Conservation (phyloP, 2,888 invertebrate species). For the Euspilapteryx auroguttella region DNA sequence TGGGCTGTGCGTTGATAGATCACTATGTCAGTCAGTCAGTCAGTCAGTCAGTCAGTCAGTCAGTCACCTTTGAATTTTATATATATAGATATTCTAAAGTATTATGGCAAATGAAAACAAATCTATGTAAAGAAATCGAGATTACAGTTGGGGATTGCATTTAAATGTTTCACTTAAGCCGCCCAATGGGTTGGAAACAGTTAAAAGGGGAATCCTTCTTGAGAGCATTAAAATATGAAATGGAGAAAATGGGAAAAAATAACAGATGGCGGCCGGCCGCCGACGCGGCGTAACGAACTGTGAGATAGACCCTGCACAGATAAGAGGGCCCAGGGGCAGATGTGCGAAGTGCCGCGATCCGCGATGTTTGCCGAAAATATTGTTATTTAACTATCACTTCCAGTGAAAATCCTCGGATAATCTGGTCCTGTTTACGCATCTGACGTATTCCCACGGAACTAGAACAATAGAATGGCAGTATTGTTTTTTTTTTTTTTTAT, state of each 20-base stretch:
- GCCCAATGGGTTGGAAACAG: constrained; percentile 41
- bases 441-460: constrained; percentile 21
- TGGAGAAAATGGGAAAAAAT: constrained; percentile 51
- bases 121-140: constrained; percentile 12
- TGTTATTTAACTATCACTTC: constrained; percentile 54
- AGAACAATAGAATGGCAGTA: constrained; percentile 5
- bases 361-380: constrained; percentile 51
- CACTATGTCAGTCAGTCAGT: too few species aligned
- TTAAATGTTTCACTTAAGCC: constrained; percentile 42
- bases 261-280: constrained; percentile 38
- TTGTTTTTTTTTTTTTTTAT: neutral
- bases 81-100: too few species aligned
- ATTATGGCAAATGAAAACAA: too few species aligned
- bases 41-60: too few species aligned
- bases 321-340: constrained; percentile 30
- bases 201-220: constrained; percentile 29
- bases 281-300: constrained; percentile 33
- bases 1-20: too few species aligned
- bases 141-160: constrained; percentile 28
- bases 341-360: constrained; percentile 41
- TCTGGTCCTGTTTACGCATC: constrained; percentile 36
- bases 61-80: too few species aligned
- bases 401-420: constrained; percentile 43
- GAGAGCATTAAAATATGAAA: constrained; percentile 50
- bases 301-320: constrained; percentile 26